Conservation (phyloP, 2,113 vertebrate species). For the Silurus asotus region DNA sequence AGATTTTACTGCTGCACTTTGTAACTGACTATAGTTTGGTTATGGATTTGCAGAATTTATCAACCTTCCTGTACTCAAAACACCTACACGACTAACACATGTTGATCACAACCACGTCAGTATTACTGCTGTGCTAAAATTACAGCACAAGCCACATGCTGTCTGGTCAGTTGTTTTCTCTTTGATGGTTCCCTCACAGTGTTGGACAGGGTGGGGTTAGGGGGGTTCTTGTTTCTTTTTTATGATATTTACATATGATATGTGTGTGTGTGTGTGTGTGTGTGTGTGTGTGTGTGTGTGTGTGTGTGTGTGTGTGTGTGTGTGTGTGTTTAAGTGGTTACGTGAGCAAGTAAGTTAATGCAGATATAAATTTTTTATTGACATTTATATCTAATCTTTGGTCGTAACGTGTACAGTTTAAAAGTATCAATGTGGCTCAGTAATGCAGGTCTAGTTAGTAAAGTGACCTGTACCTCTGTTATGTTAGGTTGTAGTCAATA, state of each 20-base stretch:
- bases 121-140: neutral
- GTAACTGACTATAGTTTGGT: neutral
- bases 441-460: neutral
- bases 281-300: neutral
- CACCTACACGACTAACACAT: neutral
- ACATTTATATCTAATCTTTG: constrained; percentile 11
- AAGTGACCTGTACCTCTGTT: constrained; percentile 19
- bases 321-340: too few relatives aligned
- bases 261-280: neutral
- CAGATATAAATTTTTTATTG: neutral
- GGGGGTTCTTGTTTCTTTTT: neutral
- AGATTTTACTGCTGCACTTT: neutral
- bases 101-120: neutral
- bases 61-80: neutral
- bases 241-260: neutral
- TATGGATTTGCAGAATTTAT: neutral
- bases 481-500: neutral
- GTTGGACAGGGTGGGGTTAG: neutral
- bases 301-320: neutral
- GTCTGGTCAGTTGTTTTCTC: neutral
- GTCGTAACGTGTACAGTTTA: neutral
- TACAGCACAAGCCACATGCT: neutral
- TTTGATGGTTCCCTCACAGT: neutral
- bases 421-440: neutral
- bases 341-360: neutral